These are phyloP conservation scores for Andrena flavipes DNA, from an alignment of 2,888 invertebrate species.

Conservation along the genomic window DNA sequence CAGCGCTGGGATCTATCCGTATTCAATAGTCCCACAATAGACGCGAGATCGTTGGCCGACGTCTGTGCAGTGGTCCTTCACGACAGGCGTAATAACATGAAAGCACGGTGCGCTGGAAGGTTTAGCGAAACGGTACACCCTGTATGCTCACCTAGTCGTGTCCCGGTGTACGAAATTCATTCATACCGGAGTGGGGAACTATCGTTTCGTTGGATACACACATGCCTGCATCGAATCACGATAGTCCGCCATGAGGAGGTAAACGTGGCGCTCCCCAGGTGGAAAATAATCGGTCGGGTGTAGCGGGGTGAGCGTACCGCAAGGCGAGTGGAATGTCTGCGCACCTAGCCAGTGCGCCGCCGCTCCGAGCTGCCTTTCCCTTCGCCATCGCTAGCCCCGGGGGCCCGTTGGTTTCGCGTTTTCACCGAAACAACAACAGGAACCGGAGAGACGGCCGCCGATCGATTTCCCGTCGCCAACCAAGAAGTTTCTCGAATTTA, in stretches of 20 bases:
- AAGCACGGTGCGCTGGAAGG: neutral
- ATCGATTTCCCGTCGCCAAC: neutral
- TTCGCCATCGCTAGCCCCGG: constrained; percentile 72
- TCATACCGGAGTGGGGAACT: constrained; percentile 25
- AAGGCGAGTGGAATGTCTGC: constrained; percentile 78
- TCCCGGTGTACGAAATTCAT: constrained; percentile 36
- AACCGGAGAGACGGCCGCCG: neutral
- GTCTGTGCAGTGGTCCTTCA: neutral
- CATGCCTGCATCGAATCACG: constrained; percentile 8
- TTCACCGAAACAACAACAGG: constrained; percentile 25
- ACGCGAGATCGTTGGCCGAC: neutral
- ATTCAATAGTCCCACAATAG: neutral
- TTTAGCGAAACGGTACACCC: neutral
- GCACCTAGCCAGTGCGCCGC: constrained; percentile 77
- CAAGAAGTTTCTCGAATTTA: constrained; percentile 33
- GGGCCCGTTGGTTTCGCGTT: constrained; percentile 34
- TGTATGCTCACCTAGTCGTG: neutral
- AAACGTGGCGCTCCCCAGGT: constrained; percentile 54
- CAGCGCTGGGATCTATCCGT: neutral
- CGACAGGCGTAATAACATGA: neutral
- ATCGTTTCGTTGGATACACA: constrained; percentile 21
- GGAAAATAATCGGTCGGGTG: constrained; percentile 48
- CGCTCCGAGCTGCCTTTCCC: constrained; percentile 79
- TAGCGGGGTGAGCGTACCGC: constrained; percentile 49
- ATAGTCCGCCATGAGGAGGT: constrained; percentile 58